Evolutionary conservation across 2,888 invertebrate species (phyloP).

Genomic region (Apamea monoglypha): DNA sequence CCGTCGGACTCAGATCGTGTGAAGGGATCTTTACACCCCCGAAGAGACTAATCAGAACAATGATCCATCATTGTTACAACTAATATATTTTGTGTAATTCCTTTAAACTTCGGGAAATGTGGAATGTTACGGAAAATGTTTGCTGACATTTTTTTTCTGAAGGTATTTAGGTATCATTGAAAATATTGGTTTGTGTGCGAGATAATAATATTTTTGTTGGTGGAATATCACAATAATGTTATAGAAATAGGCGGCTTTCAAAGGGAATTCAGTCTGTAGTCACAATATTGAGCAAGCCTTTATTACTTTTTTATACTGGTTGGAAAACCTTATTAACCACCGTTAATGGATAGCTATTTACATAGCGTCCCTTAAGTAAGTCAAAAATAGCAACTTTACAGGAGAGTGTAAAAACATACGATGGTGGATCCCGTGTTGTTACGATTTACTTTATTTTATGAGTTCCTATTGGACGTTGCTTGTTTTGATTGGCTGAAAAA

Average conservation of each 20-base stretch:
- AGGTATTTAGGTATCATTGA: slow-evolving; percentile 23
- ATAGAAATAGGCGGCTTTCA: neutral
- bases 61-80: slow-evolving; percentile 51
- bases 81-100: slow-evolving; percentile 48
- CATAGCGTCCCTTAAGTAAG: neutral
- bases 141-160: neutral
- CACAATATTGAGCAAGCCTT: neutral
- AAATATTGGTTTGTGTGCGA: slow-evolving; percentile 18
- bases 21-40: slow-evolving; percentile 22
- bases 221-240: slow-evolving; percentile 6
- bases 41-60: slow-evolving; percentile 45
- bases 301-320: neutral
- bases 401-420: neutral
- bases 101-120: slow-evolving; percentile 30
- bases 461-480: neutral
- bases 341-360: neutral
- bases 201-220: slow-evolving; percentile 1
- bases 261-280: neutral
- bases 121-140: slow-evolving; percentile 9
- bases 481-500: neutral
- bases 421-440: neutral
- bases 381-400: neutral
- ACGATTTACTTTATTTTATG: neutral
- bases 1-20: neutral
- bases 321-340: neutral